Base-by-base conservation (phyloP, 2,888 invertebrate species). In the Ecliptopera silaceata region DNA sequence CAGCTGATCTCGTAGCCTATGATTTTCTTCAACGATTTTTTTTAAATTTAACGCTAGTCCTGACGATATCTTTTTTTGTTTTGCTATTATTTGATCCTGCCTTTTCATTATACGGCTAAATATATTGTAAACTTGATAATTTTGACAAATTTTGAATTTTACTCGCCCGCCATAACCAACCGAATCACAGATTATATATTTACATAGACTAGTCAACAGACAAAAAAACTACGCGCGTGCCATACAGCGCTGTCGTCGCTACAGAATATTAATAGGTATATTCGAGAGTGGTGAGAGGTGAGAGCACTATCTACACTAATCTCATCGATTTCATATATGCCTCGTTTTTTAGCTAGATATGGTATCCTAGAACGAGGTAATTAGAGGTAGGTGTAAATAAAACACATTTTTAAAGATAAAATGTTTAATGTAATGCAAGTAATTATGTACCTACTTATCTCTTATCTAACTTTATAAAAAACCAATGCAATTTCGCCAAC, bases 1-100 rank as follows among this genome's bases (percentile, higher is more conserved):
- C 4, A 89, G 65, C 29, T 77, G 68, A 2, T 66, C 52, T 0
- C 65, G 75, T 15, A 89, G 68, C 13, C 36, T 68, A 11, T 34
- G 41, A 51, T 88, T 88, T 55, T 86, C 85, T 22, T 65, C 63
- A 1, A 67, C 26, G 10, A 69, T 42, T 55, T 61, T 75, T 3
- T 64, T 68, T n/a, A 77, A 58, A 29, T 64, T 67, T 2, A 55
- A 32, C 3, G 60, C 46, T 18, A 69, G 32, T 15, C 43, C 60
- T 0, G 60, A 41, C 11, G 45, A 36, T 3, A 64, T 44, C 46
- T 61, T 65, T 22, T 52, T 65, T 39, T 55, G 63, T 4, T 42
- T 32, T 17, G 56, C 18, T 42, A 47, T 3, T 13, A 51, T n/a
- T 6, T 52, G 46, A 67, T 71, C 74, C 56, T 70, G 69, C 10